Evolutionary conservation across 2,888 invertebrate genomes (phyloP).

Genomic region (Plagiodera versicolora): DNA sequence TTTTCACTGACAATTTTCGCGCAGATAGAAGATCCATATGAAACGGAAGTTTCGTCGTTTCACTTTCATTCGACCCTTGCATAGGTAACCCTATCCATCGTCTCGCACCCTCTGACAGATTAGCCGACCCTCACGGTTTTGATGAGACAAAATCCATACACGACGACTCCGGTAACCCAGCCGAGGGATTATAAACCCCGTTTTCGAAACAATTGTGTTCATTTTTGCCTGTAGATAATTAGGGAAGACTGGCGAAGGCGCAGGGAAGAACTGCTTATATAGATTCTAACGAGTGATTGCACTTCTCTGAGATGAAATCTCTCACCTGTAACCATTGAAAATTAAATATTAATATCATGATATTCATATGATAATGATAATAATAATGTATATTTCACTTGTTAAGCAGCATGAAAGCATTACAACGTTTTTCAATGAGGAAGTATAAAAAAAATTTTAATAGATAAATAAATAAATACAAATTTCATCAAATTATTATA

Average conservation of each 20-base stretch:
- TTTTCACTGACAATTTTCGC: too few relatives aligned
- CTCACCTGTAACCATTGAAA: too few relatives aligned
- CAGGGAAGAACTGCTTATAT: not conserved
- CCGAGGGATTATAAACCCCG: constrained; percentile 30
- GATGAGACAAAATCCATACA: constrained; percentile 14
- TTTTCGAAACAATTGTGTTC: constrained; percentile 29
- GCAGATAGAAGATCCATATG: too few relatives aligned
- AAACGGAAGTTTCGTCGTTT: not conserved
- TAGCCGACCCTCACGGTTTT: constrained; percentile 12
- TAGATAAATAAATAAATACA: too few relatives aligned
- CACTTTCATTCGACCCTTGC: not conserved
- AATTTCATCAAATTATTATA: too few relatives aligned
- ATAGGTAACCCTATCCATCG: constrained; percentile 1
- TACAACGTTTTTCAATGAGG: too few relatives aligned
- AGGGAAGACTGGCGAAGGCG: constrained; percentile 13
- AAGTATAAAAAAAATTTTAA: too few relatives aligned
- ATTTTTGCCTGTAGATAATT: constrained; percentile 31
- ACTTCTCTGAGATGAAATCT: not conserved
- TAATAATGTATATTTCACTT: too few relatives aligned
- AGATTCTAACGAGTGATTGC: not conserved
- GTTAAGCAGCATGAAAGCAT: too few relatives aligned
- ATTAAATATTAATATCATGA: too few relatives aligned
- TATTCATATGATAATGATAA: too few relatives aligned
- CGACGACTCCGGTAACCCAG: constrained; percentile 14
- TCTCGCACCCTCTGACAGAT: constrained; percentile 18